Evolutionary conservation across 2,113 vertebrate genomes (phyloP).

Genomic region (Rallus limicola): DNA sequence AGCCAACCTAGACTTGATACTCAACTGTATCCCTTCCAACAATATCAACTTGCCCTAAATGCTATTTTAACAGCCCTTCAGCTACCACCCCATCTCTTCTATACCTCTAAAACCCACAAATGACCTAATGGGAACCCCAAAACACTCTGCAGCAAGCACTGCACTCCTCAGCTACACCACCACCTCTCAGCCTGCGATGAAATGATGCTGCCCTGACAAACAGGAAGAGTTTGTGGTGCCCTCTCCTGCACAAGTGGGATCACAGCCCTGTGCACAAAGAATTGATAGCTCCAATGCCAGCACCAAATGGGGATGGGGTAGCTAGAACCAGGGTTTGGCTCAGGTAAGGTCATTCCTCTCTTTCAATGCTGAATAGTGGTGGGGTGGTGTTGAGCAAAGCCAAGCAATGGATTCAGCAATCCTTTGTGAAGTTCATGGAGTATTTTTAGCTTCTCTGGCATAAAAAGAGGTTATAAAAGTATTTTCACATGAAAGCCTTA

Average conservation of each 20-base stretch:
- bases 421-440: not conserved
- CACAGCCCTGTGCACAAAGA: not conserved
- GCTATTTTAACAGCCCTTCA: not conserved
- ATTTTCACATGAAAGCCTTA: not conserved
- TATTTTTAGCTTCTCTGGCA: not conserved
- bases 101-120: not conserved
- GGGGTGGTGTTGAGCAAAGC: not conserved
- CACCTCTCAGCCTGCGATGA: not conserved
- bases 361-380: not conserved
- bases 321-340: not conserved
- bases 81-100: not conserved
- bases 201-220: not conserved
- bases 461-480: not conserved
- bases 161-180: not conserved
- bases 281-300: fast-evolving
- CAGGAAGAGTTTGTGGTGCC: not conserved
- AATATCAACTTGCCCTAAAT: not conserved
- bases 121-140: not conserved
- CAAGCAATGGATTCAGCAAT: not conserved
- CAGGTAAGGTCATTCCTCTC: not conserved
- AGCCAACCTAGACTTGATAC: not conserved
- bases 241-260: not conserved
- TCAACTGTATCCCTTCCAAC: not conserved
- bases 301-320: not conserved
- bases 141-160: not conserved